Evolutionary conservation across 2,888 invertebrate genomes (phyloP), one percentile per base, ranked within the genome.

Genomic region (Eutolmus rufibarbis): DNA sequence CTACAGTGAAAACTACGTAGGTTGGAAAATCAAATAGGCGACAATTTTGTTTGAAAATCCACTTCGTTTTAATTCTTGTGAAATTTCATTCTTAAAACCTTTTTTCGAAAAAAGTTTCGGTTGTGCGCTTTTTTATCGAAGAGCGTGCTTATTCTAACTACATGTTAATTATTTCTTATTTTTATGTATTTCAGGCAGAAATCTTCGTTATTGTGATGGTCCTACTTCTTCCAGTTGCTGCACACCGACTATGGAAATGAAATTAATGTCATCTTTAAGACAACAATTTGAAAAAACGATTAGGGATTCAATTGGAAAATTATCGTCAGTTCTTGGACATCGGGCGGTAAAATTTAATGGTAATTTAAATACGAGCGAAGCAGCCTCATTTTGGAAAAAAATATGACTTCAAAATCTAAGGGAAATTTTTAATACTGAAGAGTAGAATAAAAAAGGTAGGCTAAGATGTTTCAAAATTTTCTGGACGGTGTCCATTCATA

Each of bases 271-370:
- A 89, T 94, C 95, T 89, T 96, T 96, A 90, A 94, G 95, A 87
- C 94, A 95, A 90, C 96, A 96, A 91, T 95, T 97, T 90, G 96
- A 97, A 90, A 94, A 94, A 89, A 95, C 95, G 89, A 94, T 97
- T 89, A 95, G 95, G 91, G 95, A 96, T 90, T 95, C 96, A 90
- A 95, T 97, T 88, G 94, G 94, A 90, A 95, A 96, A 91, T 94
- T 97, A 88, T 95, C 96, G 31, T 95, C 95, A 87, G 94, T 96
- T 89, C 94, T 98, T 90, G 95, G 95, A 85, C 95, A 95, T 89
- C 95, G 97, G 91, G 97, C 97, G 74, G 94, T 94, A 91, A 96
- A 96, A 92, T 97, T 98, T 93, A 97, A 98, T 92, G 96, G 98
- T 66, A 66, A 66, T 23, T 66, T 66, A 28, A 28, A 12, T 28